Conservation (phyloP, 2,888 invertebrate genomes). For the Leptinotarsa peninsularis region DNA sequence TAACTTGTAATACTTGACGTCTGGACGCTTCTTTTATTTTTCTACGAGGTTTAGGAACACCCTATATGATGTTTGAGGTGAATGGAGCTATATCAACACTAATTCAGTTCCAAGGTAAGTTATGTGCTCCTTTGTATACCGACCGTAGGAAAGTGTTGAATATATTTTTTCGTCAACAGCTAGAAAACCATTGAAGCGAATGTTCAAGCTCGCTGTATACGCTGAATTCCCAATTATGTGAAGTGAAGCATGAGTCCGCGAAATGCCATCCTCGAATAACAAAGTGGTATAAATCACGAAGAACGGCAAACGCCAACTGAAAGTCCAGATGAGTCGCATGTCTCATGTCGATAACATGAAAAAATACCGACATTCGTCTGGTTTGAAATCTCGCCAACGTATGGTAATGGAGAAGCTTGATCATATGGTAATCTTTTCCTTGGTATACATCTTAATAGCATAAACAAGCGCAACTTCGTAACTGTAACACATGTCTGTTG, state of each 20-base stretch:
- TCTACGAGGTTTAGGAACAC: too few relatives aligned
- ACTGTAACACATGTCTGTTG: constrained; percentile 30
- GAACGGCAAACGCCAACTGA: constrained; percentile 3
- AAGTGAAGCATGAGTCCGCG: constrained; percentile 2
- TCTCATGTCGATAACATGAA: constrained; percentile 51
- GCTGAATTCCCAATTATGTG: constrained; percentile 10
- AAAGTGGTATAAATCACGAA: constrained; percentile 15
- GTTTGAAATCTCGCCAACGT: constrained; percentile 25
- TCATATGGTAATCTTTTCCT: constrained; percentile 6
- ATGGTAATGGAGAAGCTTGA: constrained; percentile 26
- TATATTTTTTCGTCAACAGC: too few relatives aligned
- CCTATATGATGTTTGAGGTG: too few relatives aligned
- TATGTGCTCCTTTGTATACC: too few relatives aligned
- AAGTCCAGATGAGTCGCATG: constrained; percentile 31
- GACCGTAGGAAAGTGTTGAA: too few relatives aligned
- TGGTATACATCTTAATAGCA: constrained; percentile 11
- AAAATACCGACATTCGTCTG: constrained; percentile 48
- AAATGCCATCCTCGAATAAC: constrained; percentile 9
- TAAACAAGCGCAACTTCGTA: constrained; percentile 16
- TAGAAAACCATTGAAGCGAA: not conserved
- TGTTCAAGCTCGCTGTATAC: not conserved
- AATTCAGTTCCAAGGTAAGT: too few relatives aligned
- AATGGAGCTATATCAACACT: too few relatives aligned
- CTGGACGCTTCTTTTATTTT: too few relatives aligned
- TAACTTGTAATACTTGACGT: too few relatives aligned